Percentiles rank a stretch among this genome's conserved stretches.
phyloP scores from a whole-genome alignment of 2,888 invertebrate genomes.

The Allolobophora icterica region DNA sequence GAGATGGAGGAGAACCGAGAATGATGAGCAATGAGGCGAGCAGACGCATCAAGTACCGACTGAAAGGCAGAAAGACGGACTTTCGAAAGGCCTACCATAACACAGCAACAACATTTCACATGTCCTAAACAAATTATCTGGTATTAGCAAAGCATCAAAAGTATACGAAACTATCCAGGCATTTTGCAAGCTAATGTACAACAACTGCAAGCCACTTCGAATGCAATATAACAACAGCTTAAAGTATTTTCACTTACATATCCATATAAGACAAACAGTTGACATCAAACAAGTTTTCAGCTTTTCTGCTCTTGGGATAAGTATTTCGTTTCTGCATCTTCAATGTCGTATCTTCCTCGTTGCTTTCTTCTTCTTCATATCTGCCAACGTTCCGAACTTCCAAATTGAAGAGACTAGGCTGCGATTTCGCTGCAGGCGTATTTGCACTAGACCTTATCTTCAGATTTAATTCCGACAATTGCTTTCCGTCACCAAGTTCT shows the following conservation, averaged over 20 bases:
- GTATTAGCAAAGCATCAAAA: too few species aligned
- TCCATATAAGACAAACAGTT: not conserved
- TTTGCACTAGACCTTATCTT: not conserved
- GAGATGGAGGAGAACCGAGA: too few species aligned
- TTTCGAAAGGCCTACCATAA: too few species aligned
- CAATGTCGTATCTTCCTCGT: not conserved
- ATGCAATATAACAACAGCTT: not conserved
- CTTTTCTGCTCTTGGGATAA: not conserved
- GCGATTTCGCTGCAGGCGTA: not conserved
- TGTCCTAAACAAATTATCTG: too few species aligned
- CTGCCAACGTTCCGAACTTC: not conserved
- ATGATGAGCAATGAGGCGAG: too few species aligned
- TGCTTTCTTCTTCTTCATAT: not conserved
- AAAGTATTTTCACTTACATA: not conserved
- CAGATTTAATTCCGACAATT: not conserved
- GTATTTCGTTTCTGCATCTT: not conserved
- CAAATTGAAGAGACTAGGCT: not conserved
- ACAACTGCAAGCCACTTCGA: not conserved
- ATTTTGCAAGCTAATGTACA: not conserved
- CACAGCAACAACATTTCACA: too few species aligned
- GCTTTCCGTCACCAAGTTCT: not conserved
- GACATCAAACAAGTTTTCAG: not conserved
- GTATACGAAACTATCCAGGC: too few species aligned
- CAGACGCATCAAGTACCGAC: too few species aligned
- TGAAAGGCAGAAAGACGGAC: too few species aligned